Conservation (phyloP, 2,797 vertebrate species). For the Coregonus sp. region DNA sequence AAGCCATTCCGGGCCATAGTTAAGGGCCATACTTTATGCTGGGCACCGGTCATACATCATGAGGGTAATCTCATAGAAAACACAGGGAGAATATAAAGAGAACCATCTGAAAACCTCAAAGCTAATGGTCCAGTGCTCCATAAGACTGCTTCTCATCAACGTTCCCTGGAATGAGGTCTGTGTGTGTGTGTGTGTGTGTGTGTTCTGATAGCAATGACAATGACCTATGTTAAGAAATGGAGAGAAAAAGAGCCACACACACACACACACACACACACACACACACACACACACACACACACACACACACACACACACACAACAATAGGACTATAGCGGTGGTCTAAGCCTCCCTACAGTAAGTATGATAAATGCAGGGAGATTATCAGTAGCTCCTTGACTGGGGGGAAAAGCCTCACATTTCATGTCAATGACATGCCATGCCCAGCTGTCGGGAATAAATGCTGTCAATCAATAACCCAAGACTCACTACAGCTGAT, state of each 20-base stretch:
- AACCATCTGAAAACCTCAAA: slow-evolving; percentile 27
- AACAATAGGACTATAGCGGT: not conserved
- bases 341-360: not conserved
- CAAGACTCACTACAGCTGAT: not conserved
- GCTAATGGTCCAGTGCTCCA: slow-evolving; percentile 4
- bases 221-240: no score
- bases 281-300: not conserved
- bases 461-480: not conserved
- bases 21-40: slow-evolving; percentile 42
- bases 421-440: slow-evolving; percentile 1
- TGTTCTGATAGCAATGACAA: no score
- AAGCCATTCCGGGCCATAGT: slow-evolving; percentile 48
- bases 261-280: slow-evolving; percentile 4
- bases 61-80: slow-evolving; percentile 19
- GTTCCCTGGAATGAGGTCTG: not conserved
- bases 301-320: not conserved
- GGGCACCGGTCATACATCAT: slow-evolving; percentile 59
- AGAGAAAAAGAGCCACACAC: slow-evolving; percentile 14
- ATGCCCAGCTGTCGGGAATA: not conserved
- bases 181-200: not conserved
- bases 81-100: slow-evolving; percentile 25
- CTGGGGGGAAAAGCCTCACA: not conserved
- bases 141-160: slow-evolving; percentile 22
- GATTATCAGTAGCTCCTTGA: not conserved
- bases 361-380: not conserved